Evolutionary conservation across 2,113 vertebrate genomes (phyloP), one percentile per base, ranked within the genome.

Genomic region (Turdus rufiventris): DNA sequence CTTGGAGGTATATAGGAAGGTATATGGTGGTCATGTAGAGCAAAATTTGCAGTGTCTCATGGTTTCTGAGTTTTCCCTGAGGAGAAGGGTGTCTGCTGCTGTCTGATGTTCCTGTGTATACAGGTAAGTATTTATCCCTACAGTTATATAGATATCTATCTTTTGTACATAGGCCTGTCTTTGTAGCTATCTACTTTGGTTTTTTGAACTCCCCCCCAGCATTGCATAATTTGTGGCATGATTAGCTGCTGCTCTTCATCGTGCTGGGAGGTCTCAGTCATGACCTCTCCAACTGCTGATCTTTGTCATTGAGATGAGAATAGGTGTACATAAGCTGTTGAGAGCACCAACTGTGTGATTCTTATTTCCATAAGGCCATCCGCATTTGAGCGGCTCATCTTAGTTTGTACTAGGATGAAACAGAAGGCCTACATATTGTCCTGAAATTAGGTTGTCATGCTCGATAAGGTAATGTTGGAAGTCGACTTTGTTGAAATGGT

Each of bases 61-160:
- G 86, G 54, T 85, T 48, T 92, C 86, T 61, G 70, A 67, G 81
- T 85, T 92, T 96, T 68, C 97, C 96, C 96, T 84, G 95, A 86
- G 93, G 96, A 97, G 73, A 87, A 96, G 67, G 23, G 91, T 96
- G 87, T 94, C 95, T 96, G 95, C 81, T 45, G 28, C 62, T 94
- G 89, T 96, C 92, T 96, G 93, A 78, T 96, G 36, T 93, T 95
- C 95, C 92, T 96, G 91, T 95, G 93, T 77, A 54, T 94, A 91
- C 94, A 95, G 91, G 94, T 76, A 94, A 72, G 63, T 93, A 95
- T 92, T 97, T 96, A 95, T 95, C 89, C 95, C 93, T 95, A 91
- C 80, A 96, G 93, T 95, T 95, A 96, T 85, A n/a, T 75, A 96
- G 94, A 95, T 95, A 89, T 5, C 17, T 95, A 96, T 95, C 91